Evolutionary conservation across 1,140 invertebrate species (phyloP).

Genomic region (Eupristina koningsbergeri): DNA sequence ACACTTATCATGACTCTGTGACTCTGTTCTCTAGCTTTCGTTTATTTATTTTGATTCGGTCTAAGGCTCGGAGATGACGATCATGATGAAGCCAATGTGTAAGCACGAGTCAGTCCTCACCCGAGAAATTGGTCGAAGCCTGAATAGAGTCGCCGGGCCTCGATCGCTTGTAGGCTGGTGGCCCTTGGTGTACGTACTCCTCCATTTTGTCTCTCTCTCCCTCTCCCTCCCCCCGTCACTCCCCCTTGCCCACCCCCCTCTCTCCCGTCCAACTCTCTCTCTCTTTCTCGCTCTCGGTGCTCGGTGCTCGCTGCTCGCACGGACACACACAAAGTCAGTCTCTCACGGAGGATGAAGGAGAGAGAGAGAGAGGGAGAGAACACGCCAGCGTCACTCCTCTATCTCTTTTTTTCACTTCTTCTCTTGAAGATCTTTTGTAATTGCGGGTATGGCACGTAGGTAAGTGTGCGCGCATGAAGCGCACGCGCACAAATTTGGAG

Average conservation of each 20-base stretch:
- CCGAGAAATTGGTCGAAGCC: constrained; percentile 36
- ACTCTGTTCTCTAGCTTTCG: background rate
- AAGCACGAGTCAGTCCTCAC: constrained; percentile 38
- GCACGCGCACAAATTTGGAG: background rate
- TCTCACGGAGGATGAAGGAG: too few relatives aligned
- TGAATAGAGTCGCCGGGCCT: constrained; percentile 42
- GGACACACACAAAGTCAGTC: too few relatives aligned
- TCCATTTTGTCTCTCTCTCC: constrained; percentile 33
- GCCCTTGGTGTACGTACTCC: constrained; percentile 44
- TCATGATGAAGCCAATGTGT: background rate
- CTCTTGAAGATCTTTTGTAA: background rate
- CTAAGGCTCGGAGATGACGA: background rate
- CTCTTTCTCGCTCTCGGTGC: too few relatives aligned
- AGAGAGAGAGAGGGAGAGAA: background rate
- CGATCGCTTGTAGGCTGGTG: constrained; percentile 41
- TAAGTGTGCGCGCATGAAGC: background rate
- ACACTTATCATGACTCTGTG: background rate
- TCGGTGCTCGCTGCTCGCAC: too few relatives aligned
- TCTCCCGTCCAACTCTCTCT: background rate
- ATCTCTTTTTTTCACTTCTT: background rate
- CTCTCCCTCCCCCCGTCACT: background rate
- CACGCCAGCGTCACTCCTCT: constrained; percentile 16
- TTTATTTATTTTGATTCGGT: background rate
- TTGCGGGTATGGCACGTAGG: background rate
- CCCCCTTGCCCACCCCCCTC: background rate